Evolutionary conservation across 2,797 vertebrate species (phyloP).

Genomic region (Melanotaenia pygmaea): DNA sequence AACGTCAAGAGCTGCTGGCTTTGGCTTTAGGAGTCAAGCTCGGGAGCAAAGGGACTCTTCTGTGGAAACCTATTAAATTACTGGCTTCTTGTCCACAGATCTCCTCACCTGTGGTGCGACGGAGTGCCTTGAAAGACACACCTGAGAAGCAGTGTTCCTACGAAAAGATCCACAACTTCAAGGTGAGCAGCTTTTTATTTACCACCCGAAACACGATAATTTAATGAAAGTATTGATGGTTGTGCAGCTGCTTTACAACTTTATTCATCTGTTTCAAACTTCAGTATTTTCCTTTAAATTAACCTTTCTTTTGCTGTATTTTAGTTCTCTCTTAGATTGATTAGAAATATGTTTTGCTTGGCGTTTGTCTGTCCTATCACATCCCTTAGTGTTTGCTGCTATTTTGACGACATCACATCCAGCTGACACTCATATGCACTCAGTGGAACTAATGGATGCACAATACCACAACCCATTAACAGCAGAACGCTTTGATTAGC

Average conservation of each 20-base stretch:
- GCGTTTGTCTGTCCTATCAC: conserved; percentile 27
- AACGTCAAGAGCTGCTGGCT: conserved; percentile 92
- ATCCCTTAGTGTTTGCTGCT: conserved; percentile 17
- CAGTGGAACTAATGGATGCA: conserved; percentile 64
- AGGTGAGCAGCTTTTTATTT: conserved; percentile 84
- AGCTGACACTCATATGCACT: conserved; percentile 69
- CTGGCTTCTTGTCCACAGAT: conserved; percentile 99
- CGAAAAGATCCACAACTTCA: conserved; percentile 98
- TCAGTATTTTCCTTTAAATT: background rate
- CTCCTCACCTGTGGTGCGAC: conserved; percentile 90
- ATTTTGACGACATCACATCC: conserved; percentile 59
- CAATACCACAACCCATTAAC: conserved; percentile 59
- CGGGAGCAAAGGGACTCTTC: conserved; percentile 86
- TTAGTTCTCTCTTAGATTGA: background rate
- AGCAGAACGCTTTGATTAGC: conserved; percentile 55
- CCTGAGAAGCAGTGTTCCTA: conserved; percentile 93
- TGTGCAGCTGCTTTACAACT: background rate
- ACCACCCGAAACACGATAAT: background rate
- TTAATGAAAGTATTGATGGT: background rate
- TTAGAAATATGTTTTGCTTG: conserved; percentile 16
- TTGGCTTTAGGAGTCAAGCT: conserved; percentile 93
- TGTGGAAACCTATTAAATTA: conserved; percentile 97
- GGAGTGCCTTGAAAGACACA: conserved; percentile 90
- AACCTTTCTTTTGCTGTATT: background rate
- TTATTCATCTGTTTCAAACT: conserved; percentile 4